These are phyloP conservation scores for Drosophila pachea DNA, from an alignment of 1,140 invertebrate genomes.

Conservation along the genomic window DNA sequence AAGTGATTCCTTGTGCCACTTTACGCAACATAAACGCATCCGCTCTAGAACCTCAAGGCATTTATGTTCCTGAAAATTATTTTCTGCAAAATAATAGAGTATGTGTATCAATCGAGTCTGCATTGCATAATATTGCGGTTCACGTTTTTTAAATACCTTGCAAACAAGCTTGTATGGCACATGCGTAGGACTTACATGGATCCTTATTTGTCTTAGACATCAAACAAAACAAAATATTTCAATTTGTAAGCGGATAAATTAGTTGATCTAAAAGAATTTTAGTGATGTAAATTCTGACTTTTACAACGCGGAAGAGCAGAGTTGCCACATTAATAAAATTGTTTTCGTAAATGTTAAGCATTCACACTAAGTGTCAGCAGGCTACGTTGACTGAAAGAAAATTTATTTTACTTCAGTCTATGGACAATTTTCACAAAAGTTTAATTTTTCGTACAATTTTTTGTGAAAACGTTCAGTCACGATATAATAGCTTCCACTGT, in stretches of 20 bases:
- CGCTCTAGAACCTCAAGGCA: constrained; percentile 83
- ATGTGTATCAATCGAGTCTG: neutral
- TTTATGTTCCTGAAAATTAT: constrained; percentile 83
- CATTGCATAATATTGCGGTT: constrained; percentile 4
- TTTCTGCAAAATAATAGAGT: constrained; percentile 80
- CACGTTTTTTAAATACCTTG: constrained; percentile 81
- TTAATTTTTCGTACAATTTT: no score
- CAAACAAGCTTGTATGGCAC: constrained; percentile 87
- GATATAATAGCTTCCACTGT: no score
- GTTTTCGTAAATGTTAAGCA: no score
- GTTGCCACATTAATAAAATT: no score
- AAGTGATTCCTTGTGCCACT: constrained; percentile 81
- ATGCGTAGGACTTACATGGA: constrained; percentile 87
- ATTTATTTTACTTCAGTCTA: no score
- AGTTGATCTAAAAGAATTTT: no score
- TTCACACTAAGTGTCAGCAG: no score
- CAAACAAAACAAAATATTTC: constrained; percentile 6
- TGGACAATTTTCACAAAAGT: no score
- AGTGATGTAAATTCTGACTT: constrained; percentile 12
- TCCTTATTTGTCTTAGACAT: constrained; percentile 80
- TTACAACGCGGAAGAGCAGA: no score
- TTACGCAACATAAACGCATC: constrained; percentile 84
- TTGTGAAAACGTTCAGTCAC: no score
- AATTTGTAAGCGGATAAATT: no score
- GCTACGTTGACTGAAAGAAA: no score